Percentiles rank a stretch among this genome's conserved stretches.
phyloP scores from a whole-genome alignment of 2,797 vertebrate genomes.

The Typhlichthys eigenmanni region DNA sequence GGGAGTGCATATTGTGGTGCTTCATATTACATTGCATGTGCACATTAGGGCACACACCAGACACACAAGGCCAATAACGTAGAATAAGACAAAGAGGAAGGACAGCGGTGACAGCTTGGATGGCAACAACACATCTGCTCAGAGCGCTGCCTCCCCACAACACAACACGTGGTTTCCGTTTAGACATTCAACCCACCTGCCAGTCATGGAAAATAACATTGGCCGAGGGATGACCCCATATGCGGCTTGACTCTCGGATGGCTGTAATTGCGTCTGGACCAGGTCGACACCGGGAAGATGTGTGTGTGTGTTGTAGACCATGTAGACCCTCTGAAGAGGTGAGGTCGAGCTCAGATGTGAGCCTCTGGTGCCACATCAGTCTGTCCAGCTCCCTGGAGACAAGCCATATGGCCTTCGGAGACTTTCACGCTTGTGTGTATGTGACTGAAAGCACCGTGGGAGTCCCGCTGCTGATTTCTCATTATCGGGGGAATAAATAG shows the following conservation, averaged over 20 bases:
- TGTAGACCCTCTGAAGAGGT: conserved; percentile 41
- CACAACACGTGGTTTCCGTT: conserved; percentile 17
- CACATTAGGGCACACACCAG: conserved; percentile 20
- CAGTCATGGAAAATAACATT: conserved; percentile 36
- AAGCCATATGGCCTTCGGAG: conserved; percentile 76
- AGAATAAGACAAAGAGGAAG: conserved; percentile 39
- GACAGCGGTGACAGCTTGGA: conserved; percentile 45
- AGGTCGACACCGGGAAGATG: conserved; percentile 2
- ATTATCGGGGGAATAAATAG: conserved; percentile 81
- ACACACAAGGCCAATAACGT: conserved; percentile 45
- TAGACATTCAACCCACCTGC: conserved; percentile 41
- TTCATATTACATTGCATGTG: no score
- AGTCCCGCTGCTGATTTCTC: conserved; percentile 72
- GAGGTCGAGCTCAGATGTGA: conserved; percentile 49
- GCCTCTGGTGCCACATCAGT: conserved; percentile 57
- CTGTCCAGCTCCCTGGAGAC: conserved; percentile 58
- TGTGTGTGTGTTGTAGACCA: conserved; percentile 18
- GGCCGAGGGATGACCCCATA: conserved; percentile 25
- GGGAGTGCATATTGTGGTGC: neutral
- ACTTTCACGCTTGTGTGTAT: conserved; percentile 65
- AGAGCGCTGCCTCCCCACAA: neutral
- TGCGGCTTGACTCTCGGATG: conserved; percentile 8
- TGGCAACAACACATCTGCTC: conserved; percentile 11
- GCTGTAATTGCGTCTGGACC: conserved; percentile 30
- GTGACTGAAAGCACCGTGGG: conserved; percentile 63